Evolutionary conservation across 2,797 vertebrate genomes (phyloP).

Genomic region (Callimico goeldii): DNA sequence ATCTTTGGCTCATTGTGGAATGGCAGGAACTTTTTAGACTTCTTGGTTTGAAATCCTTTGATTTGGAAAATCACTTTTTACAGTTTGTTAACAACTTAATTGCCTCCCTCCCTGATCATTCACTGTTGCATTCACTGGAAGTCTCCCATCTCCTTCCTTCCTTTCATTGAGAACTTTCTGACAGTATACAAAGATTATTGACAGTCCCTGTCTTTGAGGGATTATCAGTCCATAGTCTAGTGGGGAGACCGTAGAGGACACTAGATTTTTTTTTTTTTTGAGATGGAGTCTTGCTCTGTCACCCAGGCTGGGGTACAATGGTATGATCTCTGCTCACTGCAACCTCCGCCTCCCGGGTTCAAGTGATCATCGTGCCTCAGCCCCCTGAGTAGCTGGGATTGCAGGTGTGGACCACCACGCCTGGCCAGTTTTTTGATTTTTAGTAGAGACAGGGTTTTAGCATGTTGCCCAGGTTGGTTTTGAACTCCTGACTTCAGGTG

Average conservation of each 20-base stretch:
- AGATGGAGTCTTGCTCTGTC: neutral
- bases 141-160: neutral
- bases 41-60: slow-evolving; percentile 21
- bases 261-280: neutral
- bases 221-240: neutral
- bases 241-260: neutral
- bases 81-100: neutral
- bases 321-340: no score
- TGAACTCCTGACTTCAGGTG: no score
- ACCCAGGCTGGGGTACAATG: neutral
- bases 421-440: no score
- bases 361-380: no score
- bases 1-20: neutral
- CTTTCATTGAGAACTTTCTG: neutral
- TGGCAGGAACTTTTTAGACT: neutral
- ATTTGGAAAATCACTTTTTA: slow-evolving; percentile 58
- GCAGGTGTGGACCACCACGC: no score
- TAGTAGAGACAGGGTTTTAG: no score
- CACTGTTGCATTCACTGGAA: neutral
- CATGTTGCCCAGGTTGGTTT: no score
- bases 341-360: no score
- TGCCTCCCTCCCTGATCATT: neutral
- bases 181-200: neutral
- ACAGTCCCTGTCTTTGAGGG: neutral
- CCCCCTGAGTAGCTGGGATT: no score